These are phyloP conservation scores for Tortricodes alternella DNA, from an alignment of 2,888 invertebrate genomes.

Conservation along the genomic window DNA sequence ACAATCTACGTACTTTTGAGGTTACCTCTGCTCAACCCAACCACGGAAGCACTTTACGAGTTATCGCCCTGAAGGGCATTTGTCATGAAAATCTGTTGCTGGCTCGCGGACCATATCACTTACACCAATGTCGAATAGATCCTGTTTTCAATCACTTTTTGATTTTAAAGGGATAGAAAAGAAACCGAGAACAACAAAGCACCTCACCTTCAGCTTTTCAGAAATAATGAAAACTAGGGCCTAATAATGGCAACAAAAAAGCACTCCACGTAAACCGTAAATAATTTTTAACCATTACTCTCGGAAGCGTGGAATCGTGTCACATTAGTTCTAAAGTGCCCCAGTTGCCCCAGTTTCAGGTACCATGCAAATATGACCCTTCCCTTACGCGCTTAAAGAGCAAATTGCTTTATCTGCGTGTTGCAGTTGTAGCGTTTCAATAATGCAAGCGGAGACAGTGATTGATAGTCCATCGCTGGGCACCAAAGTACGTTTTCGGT, in stretches of 20 bases:
- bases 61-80: too few relatives aligned
- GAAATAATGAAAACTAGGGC: too few relatives aligned
- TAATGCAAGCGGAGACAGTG: conserved; percentile 34
- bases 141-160: background rate
- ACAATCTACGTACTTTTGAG: too few relatives aligned
- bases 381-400: conserved; percentile 28
- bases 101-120: too few relatives aligned
- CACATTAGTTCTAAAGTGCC: conserved; percentile 38
- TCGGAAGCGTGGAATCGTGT: conserved; percentile 29
- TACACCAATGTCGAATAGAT: too few relatives aligned
- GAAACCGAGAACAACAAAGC: too few relatives aligned
- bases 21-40: too few relatives aligned
- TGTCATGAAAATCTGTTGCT: too few relatives aligned
- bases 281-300: background rate
- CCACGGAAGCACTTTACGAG: too few relatives aligned
- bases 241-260: too few relatives aligned
- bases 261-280: background rate
- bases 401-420: conserved; percentile 16
- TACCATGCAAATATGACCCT: conserved; percentile 16
- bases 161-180: too few relatives aligned
- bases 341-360: conserved; percentile 37
- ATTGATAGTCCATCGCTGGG: conserved; percentile 38
- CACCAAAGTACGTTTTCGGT: conserved; percentile 18
- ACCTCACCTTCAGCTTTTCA: too few relatives aligned
- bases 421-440: conserved; percentile 26